Conservation (phyloP, 1,140 invertebrate genomes). For the Drosophila sulfurigaster region DNA sequence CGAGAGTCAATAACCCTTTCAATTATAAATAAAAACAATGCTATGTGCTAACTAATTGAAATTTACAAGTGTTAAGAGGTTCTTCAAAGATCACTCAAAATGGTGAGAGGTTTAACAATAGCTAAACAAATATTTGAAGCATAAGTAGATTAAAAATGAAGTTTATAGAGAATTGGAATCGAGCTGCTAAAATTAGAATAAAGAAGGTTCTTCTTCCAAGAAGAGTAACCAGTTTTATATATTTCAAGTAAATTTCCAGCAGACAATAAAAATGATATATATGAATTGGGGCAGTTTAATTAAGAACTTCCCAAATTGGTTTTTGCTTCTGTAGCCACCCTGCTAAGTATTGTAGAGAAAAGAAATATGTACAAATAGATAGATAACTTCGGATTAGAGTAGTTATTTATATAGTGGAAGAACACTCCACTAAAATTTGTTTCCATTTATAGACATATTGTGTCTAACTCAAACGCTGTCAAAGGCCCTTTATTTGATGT, state of each 20-base stretch:
- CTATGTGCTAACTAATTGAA: constrained; percentile 7
- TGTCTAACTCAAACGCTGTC: not conserved
- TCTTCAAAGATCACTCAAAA: constrained; percentile 8
- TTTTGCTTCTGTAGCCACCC: too few relatives aligned
- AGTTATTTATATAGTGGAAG: not conserved
- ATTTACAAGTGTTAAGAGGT: not conserved
- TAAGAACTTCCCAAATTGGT: not conserved
- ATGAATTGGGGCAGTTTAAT: not conserved
- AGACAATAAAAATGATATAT: too few relatives aligned
- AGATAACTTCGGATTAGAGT: not conserved
- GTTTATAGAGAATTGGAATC: too few relatives aligned
- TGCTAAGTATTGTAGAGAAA: too few relatives aligned
- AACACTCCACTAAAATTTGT: constrained; percentile 1
- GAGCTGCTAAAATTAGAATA: too few relatives aligned
- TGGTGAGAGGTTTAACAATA: not conserved
- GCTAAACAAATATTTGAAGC: not conserved
- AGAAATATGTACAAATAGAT: not conserved
- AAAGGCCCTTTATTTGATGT: constrained; percentile 35
- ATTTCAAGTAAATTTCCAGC: too few relatives aligned
- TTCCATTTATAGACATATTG: constrained; percentile 1
- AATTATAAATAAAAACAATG: constrained; percentile 41
- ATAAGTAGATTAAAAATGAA: too few relatives aligned
- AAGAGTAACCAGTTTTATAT: too few relatives aligned
- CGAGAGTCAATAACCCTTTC: constrained; percentile 45
- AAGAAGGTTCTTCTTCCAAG: too few relatives aligned